Percentiles rank a stretch among this genome's conserved stretches.
Evolutionary conservation across 2,888 invertebrate genomes (phyloP).

Genomic region (Sarcophaga caerulescens): DNA sequence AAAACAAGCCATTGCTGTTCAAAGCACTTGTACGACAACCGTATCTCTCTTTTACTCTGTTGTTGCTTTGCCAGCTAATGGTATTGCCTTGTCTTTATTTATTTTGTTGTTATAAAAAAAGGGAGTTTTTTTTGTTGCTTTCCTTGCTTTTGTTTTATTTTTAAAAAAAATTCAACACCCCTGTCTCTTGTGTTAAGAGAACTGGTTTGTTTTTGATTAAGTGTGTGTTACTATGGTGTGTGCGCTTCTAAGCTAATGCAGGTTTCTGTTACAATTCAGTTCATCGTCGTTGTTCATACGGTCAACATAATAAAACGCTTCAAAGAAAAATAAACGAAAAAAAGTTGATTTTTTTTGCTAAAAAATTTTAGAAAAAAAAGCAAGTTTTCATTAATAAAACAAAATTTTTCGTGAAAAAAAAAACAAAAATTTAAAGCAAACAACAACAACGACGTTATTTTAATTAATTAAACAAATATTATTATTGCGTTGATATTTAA

Average conservation of each 20-base stretch:
- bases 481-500: too few relatives aligned
- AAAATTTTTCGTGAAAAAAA: constrained; percentile 21
- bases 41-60: constrained; percentile 49
- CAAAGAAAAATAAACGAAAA: constrained; percentile 27
- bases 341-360: constrained; percentile 16
- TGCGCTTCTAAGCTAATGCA: constrained; percentile 72
- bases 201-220: constrained; percentile 66
- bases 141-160: background rate
- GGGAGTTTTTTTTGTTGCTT: background rate
- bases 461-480: constrained; percentile 10
- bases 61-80: background rate
- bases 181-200: background rate
- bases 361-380: constrained; percentile 44
- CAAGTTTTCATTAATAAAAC: constrained; percentile 53
- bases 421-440: background rate
- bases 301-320: constrained; percentile 76
- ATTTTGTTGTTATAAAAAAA: background rate
- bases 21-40: background rate
- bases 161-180: constrained; percentile 37
- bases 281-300: constrained; percentile 81
- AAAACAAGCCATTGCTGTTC: constrained; percentile 3
- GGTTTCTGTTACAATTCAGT: constrained; percentile 79
- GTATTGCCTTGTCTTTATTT: background rate
- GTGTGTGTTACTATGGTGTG: constrained; percentile 62
- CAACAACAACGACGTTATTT: constrained; percentile 49